Evolutionary conservation across 2,888 invertebrate genomes (phyloP).

Genomic region (Tachina grossa): DNA sequence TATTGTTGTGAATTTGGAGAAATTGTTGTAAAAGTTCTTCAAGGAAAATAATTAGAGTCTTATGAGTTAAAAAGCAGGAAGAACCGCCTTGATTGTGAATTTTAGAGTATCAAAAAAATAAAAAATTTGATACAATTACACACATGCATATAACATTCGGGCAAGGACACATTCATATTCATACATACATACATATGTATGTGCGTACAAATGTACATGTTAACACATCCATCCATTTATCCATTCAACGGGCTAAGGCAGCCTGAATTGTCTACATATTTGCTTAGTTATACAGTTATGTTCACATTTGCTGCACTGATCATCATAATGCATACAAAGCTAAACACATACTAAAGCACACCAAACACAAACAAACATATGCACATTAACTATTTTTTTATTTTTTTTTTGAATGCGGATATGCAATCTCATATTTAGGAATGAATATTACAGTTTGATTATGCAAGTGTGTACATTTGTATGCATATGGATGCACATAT

Average conservation of each 20-base stretch:
- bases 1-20: too few relatives aligned
- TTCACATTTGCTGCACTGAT: slow-evolving; percentile 80
- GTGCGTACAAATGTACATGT: too few relatives aligned
- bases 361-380: slow-evolving; percentile 43
- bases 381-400: neutral
- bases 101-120: neutral
- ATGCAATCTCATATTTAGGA: slow-evolving; percentile 40
- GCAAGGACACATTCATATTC: slow-evolving; percentile 27
- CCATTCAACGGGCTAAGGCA: slow-evolving; percentile 50
- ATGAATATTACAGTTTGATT: slow-evolving; percentile 55
- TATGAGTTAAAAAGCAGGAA: too few relatives aligned
- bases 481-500: slow-evolving; percentile 71
- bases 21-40: too few relatives aligned
- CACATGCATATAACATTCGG: too few relatives aligned
- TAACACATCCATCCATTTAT: slow-evolving; percentile 30
- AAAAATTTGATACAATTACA: neutral
- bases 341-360: slow-evolving; percentile 60
- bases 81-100: neutral
- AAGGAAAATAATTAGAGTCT: too few relatives aligned
- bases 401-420: slow-evolving; percentile 71
- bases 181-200: neutral
- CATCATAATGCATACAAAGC: slow-evolving; percentile 80
- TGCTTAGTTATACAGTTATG: slow-evolving; percentile 82
- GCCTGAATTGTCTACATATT: slow-evolving; percentile 79
- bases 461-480: slow-evolving; percentile 65